These are phyloP conservation scores for Calcarius lapponicus DNA, from an alignment of 2,797 vertebrate species.

Conservation along the genomic window DNA sequence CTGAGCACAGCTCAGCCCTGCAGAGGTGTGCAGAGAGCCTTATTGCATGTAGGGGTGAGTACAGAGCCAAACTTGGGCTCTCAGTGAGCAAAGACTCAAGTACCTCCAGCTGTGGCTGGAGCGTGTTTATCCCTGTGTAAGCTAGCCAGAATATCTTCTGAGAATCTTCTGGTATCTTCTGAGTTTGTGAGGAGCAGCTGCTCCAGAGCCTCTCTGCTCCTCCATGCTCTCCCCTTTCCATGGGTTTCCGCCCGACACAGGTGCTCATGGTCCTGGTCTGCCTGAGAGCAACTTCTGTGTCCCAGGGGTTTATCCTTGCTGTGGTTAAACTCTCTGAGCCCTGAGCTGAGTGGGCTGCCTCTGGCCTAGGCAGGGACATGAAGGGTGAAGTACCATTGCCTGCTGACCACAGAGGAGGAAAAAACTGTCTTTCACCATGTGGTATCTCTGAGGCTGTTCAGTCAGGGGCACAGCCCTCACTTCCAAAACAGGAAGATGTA, in stretches of 20 bases:
- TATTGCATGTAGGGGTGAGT: not conserved
- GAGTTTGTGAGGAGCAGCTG: not conserved
- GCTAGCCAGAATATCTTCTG: not conserved
- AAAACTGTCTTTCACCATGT: not conserved
- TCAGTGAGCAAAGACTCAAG: not conserved
- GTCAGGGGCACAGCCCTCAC: not conserved
- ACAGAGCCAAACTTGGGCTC: not conserved
- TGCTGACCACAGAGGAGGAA: not conserved
- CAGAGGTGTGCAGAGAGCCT: not conserved
- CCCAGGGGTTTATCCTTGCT: not conserved
- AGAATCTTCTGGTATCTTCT: not conserved
- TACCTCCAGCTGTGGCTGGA: not conserved
- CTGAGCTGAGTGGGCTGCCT: not conserved
- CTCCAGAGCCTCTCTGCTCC: not conserved
- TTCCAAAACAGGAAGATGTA: not conserved
- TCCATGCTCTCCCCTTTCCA: fast-evolving
- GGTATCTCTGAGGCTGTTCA: not conserved
- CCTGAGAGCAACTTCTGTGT: not conserved
- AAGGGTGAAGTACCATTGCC: not conserved
- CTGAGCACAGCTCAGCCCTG: not conserved
- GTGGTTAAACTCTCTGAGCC: not conserved
- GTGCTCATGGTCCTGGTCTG: not conserved
- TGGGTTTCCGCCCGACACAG: not conserved
- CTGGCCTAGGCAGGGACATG: fast-evolving
- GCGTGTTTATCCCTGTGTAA: not conserved